Evolutionary conservation across 2,113 vertebrate genomes (phyloP), one percentile per base, ranked within the genome.

Genomic region (Ptilorrhoa leucosticta): DNA sequence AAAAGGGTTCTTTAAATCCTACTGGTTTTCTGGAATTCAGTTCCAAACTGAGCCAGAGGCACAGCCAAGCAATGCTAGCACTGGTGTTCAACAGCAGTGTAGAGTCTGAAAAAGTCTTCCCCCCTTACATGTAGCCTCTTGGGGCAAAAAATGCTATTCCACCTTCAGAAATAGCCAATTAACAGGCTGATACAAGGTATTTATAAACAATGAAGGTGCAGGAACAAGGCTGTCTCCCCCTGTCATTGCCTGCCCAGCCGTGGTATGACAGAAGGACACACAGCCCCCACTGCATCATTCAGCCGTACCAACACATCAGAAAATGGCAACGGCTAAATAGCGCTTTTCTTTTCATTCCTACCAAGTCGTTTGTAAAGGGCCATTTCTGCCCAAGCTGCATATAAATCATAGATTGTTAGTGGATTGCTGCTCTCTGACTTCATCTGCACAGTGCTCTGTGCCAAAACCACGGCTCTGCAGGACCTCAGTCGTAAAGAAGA

Each of bases 381-480:
- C 42, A n/a, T 80, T 89, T 93, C 80, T 95, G 72, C 79, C 68
- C 86, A 83, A 89, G 85, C 76, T 90, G 87, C 60, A 54, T 60
- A 58, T 66, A 64, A 88, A 92, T 63, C 12, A 7, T 70, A 10
- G 2, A 3, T 22, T 87, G 56, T 75, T 94, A 40, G 79, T 53
- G 71, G 90, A 90, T 17, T 56, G 88, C 86, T 91, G 92, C 56
- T 94, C 44, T 93, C 76, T 89, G 4, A 8, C 91, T 94, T 89
- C 51, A 31, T 87, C 60, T 93, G 82, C 60, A 30, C 44, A 19
- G 47, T 6, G 63, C 69, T 91, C 50, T 0, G 7, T 48, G 86
- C 92, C 92, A 94, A 75, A 96, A 35, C n/a, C 72, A 45, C 0
- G 1, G 64, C 72, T 84, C 84, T 90, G 78, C 58, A 70, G 79